phyloP scores from a whole-genome alignment of 1,140 invertebrate species.

The Drosophila saltans region DNA sequence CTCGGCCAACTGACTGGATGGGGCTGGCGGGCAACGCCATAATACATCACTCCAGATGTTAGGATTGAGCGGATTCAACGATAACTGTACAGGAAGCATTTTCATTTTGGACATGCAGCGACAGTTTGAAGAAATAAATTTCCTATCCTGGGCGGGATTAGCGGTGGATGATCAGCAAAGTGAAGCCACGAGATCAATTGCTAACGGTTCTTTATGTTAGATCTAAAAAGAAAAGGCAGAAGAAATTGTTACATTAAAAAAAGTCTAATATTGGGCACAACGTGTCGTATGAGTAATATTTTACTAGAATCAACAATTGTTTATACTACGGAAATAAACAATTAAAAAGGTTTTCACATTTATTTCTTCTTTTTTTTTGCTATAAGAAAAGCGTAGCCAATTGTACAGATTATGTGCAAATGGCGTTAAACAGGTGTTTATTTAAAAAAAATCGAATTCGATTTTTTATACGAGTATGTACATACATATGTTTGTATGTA shows the following conservation, averaged over 20 bases:
- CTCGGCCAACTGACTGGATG: slow-evolving; percentile 89
- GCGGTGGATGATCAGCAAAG: slow-evolving; percentile 12
- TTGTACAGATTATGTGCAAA: neutral
- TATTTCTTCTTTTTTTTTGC: no score
- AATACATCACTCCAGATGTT: slow-evolving; percentile 89
- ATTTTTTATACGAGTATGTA: neutral
- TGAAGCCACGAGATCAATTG: slow-evolving; percentile 49
- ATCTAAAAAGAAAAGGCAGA: slow-evolving; percentile 36
- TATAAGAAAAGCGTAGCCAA: neutral
- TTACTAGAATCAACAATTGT: neutral
- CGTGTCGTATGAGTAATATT: slow-evolving; percentile 1
- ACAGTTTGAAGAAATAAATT: slow-evolving; percentile 46
- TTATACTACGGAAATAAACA: no score
- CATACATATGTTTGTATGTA: no score
- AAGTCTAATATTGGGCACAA: neutral
- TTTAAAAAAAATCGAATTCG: slow-evolving; percentile 22
- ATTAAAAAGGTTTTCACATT: no score
- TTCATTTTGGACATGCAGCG: slow-evolving; percentile 85
- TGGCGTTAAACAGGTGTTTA: neutral
- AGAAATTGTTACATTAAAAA: neutral
- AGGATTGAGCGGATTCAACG: slow-evolving; percentile 85
- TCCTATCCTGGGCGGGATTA: slow-evolving; percentile 11
- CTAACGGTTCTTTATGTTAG: neutral
- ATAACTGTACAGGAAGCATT: slow-evolving; percentile 87
- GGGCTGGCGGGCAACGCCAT: slow-evolving; percentile 90